Conservation (phyloP, 2,888 invertebrate species). For the Cheilosia vulpina region DNA sequence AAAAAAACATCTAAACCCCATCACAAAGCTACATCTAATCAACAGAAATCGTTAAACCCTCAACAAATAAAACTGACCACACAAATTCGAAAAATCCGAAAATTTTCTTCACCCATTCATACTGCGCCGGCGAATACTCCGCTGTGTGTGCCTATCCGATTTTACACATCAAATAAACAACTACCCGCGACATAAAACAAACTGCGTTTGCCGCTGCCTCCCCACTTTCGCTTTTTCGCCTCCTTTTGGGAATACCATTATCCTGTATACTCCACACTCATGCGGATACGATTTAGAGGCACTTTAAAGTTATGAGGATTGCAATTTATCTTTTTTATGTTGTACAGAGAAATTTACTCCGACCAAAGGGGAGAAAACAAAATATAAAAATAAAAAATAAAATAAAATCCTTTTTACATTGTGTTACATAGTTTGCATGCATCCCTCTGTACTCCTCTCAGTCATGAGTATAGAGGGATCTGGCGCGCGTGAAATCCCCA, state of each 20-base stretch:
- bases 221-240: neutral
- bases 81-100: slow-evolving; percentile 34
- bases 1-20: neutral
- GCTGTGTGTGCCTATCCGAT: slow-evolving; percentile 48
- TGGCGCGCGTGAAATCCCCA: slow-evolving; percentile 39
- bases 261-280: slow-evolving; percentile 27
- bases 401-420: slow-evolving; percentile 54
- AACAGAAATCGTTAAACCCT: slow-evolving; percentile 31
- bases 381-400: slow-evolving; percentile 8
- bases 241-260: neutral
- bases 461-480: neutral
- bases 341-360: slow-evolving; percentile 45
- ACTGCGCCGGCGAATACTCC: neutral
- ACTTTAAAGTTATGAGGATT: slow-evolving; percentile 71
- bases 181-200: slow-evolving; percentile 64
- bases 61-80: slow-evolving; percentile 16
- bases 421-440: slow-evolving; percentile 21
- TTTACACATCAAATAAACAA: slow-evolving; percentile 66
- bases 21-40: slow-evolving; percentile 12
- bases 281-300: slow-evolving; percentile 65
- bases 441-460: neutral
- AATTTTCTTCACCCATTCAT: slow-evolving; percentile 33
- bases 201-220: slow-evolving; percentile 11
- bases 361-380: neutral
- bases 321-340: slow-evolving; percentile 69